Conservation (phyloP, 1,140 invertebrate genomes). For the Brachystomella parvula region DNA sequence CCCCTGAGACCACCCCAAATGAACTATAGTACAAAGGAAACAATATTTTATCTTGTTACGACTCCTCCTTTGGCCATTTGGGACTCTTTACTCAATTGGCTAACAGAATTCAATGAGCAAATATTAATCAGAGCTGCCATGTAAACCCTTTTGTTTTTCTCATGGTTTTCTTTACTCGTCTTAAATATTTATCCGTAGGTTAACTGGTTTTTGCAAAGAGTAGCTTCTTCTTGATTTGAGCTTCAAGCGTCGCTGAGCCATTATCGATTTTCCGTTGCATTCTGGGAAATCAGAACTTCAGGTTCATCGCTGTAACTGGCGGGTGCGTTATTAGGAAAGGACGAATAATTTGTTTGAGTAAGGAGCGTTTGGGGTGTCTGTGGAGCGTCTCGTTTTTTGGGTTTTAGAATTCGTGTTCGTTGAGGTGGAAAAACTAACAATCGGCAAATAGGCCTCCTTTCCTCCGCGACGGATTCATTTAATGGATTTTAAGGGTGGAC, state of each 20-base stretch:
- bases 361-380: slow-evolving; percentile 12
- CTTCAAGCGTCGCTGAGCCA: not conserved
- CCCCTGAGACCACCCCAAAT: not conserved
- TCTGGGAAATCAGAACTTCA: too few relatives aligned
- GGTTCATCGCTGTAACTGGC: too few relatives aligned
- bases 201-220: not conserved
- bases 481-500: too few relatives aligned
- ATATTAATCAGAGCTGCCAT: not conserved
- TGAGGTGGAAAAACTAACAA: slow-evolving; percentile 39
- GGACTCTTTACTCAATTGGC: not conserved
- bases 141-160: not conserved
- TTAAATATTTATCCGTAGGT: not conserved
- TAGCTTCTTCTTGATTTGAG: not conserved
- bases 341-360: slow-evolving; percentile 11
- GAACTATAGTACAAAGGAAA: not conserved
- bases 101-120: not conserved
- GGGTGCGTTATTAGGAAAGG: not conserved
- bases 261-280: not conserved
- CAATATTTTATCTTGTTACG: slow-evolving; percentile 6
- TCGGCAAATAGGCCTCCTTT: slow-evolving; percentile 4
- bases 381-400: not conserved
- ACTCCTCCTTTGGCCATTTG: slow-evolving; percentile 2
- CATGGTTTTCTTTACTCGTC: not conserved
- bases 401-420: slow-evolving; percentile 21
- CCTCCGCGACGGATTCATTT: not conserved